These are phyloP conservation scores for Zelostemma sp. DNA, from an alignment of 1,140 invertebrate species.

Conservation along the genomic window DNA sequence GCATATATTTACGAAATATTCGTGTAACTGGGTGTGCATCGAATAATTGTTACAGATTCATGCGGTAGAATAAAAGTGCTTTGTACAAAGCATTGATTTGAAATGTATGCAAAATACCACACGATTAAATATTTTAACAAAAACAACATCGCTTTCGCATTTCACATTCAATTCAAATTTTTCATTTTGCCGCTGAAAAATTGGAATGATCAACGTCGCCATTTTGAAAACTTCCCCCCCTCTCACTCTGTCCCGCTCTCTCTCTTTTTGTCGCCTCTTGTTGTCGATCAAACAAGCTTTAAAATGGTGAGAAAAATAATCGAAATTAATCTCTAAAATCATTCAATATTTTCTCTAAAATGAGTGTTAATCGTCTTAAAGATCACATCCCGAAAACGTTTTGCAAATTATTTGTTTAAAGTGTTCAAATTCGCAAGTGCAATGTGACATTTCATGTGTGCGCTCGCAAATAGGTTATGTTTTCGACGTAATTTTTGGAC, in stretches of 20 bases:
- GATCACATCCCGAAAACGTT: neutral
- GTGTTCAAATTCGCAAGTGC: neutral
- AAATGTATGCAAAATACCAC: neutral
- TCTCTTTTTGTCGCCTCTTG: slow-evolving; percentile 1
- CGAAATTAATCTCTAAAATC: neutral
- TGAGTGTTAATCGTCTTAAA: neutral
- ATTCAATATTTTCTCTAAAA: neutral
- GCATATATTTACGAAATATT: neutral
- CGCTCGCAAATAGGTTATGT: neutral
- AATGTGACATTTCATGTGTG: neutral
- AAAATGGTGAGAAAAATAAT: slow-evolving; percentile 1
- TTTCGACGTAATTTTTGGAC: neutral
- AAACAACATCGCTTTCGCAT: neutral
- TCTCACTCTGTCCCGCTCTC: too few species aligned
- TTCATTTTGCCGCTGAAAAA: neutral
- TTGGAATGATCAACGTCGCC: neutral
- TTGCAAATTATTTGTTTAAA: neutral
- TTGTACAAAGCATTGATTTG: slow-evolving; percentile 7
- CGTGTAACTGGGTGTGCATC: neutral
- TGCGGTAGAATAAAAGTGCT: neutral
- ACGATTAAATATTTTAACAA: slow-evolving; percentile 8
- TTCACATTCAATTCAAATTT: neutral
- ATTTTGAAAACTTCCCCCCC: neutral
- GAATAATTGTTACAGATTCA: slow-evolving; percentile 8
- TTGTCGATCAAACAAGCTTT: neutral